Percentiles rank a stretch among this genome's conserved stretches.
Evolutionary conservation across 2,888 invertebrate genomes (phyloP).

Genomic region (Hanleya hanleyi): DNA sequence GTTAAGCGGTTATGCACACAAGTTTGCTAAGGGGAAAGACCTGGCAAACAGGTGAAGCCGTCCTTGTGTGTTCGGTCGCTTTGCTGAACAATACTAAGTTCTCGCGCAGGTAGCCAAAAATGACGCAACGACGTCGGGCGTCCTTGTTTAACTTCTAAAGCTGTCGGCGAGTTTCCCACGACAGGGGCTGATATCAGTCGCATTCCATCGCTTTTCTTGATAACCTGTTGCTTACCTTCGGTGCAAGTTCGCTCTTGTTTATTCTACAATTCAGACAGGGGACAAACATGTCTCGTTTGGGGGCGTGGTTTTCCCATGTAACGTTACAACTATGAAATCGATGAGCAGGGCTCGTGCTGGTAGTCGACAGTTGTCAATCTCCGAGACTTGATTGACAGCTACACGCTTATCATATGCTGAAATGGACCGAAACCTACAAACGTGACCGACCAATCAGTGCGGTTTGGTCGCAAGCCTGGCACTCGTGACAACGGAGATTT

Average conservation of each 20-base stretch:
- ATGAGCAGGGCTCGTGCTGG: neutral
- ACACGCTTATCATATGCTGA: conserved; percentile 1
- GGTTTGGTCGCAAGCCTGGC: conserved; percentile 5
- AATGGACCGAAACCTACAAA: neutral
- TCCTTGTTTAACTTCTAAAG: too few relatives aligned
- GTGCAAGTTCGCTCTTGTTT: conserved; percentile 10
- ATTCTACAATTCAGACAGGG: neutral
- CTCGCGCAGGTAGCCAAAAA: too few relatives aligned
- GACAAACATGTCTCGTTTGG: neutral
- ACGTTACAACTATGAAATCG: neutral
- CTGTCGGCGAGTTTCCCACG: too few relatives aligned
- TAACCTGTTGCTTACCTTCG: too few relatives aligned
- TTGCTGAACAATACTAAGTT: too few relatives aligned
- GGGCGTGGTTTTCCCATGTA: conserved; percentile 2
- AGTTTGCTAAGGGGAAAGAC: too few relatives aligned
- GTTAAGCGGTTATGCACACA: too few relatives aligned
- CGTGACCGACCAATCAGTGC: neutral
- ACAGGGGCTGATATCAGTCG: too few relatives aligned
- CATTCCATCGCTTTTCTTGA: too few relatives aligned
- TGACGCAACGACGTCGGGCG: too few relatives aligned
- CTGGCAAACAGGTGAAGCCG: too few relatives aligned
- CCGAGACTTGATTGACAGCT: neutral
- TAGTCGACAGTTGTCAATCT: neutral
- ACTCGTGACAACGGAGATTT: neutral
- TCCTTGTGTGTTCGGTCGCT: too few relatives aligned